phyloP scores from a whole-genome alignment of 2,113 vertebrate species.

The Dicentrarchus labrax region DNA sequence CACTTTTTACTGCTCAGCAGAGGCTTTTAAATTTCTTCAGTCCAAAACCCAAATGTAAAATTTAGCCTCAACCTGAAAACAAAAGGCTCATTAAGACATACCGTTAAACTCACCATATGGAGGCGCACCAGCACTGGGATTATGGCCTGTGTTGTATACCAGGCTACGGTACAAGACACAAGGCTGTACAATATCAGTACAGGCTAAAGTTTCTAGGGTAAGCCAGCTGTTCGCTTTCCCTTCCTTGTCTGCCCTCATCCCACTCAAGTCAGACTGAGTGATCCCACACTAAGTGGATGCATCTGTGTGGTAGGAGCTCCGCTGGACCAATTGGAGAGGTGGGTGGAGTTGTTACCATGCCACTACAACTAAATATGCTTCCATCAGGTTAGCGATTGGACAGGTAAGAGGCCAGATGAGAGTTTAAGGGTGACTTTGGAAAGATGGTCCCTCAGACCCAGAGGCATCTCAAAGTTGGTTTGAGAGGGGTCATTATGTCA shows the following conservation, averaged over 20 bases:
- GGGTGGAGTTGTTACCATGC: conserved; percentile 67
- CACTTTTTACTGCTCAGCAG: conserved; percentile 43
- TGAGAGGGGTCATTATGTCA: conserved; percentile 39
- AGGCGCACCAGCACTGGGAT: conserved; percentile 34
- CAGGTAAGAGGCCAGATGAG: conserved; percentile 45
- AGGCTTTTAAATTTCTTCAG: conserved; percentile 44
- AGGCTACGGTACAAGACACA: conserved; percentile 24
- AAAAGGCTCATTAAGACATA: conserved; percentile 57
- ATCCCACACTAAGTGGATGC: conserved; percentile 56
- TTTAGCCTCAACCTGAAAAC: conserved; percentile 38
- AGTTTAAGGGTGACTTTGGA: conserved; percentile 47
- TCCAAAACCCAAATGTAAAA: conserved; percentile 50
- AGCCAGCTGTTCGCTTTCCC: conserved; percentile 57
- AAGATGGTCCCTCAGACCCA: conserved; percentile 17
- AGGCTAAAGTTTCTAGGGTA: conserved; percentile 44
- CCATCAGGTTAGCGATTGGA: conserved; percentile 40
- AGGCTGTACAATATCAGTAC: conserved; percentile 18
- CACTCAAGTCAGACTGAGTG: conserved; percentile 64
- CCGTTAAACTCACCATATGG: conserved; percentile 42
- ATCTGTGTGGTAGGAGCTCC: conserved; percentile 50
- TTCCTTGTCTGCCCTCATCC: conserved; percentile 62
- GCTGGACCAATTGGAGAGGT: conserved; percentile 48
- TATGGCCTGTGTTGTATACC: conserved; percentile 5
- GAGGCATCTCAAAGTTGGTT: conserved; percentile 37
- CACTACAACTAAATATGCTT: conserved; percentile 38